A percentile compares a stretch with the other conserved stretches of the same genome.
Conservation (phyloP, 2,888 invertebrate species). For the Aspidapion aeneum region DNA sequence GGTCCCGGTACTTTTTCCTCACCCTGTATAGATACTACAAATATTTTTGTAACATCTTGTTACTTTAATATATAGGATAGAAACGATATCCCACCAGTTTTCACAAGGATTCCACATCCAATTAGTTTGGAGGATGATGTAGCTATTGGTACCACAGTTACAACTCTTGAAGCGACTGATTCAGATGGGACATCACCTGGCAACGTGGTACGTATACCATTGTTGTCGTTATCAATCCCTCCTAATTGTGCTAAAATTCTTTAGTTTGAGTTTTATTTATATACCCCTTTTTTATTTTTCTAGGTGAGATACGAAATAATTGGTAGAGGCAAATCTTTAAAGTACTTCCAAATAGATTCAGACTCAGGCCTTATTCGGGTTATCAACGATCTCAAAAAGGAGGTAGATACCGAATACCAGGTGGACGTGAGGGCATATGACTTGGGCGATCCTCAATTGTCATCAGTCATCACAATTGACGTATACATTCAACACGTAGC, state of each 20-base stretch:
- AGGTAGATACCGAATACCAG: conserved; percentile 84
- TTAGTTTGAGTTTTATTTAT: no score
- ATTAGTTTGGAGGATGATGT: conserved; percentile 81
- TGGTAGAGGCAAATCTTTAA: conserved; percentile 75
- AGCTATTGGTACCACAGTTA: conserved; percentile 75
- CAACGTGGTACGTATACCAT: conserved; percentile 59
- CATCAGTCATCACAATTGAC: conserved; percentile 76
- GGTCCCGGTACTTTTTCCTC: no score
- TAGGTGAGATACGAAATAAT: conserved; percentile 71
- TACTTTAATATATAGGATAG: conserved; percentile 67
- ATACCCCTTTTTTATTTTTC: no score
- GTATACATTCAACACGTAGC: conserved; percentile 81
- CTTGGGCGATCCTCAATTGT: conserved; percentile 79
- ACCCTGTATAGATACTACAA: no score
- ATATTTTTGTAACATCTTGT: no score
- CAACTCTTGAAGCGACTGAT: conserved; percentile 76
- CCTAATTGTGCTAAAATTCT: neutral
- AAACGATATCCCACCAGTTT: conserved; percentile 86
- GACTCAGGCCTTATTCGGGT: conserved; percentile 78
- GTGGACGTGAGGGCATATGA: conserved; percentile 85
- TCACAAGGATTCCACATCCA: conserved; percentile 77
- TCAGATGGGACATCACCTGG: conserved; percentile 82
- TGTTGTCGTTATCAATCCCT: neutral
- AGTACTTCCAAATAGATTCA: conserved; percentile 85
- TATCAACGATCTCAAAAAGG: conserved; percentile 79